Conservation (phyloP, 2,888 invertebrate species). For the Pollenia angustigena region DNA sequence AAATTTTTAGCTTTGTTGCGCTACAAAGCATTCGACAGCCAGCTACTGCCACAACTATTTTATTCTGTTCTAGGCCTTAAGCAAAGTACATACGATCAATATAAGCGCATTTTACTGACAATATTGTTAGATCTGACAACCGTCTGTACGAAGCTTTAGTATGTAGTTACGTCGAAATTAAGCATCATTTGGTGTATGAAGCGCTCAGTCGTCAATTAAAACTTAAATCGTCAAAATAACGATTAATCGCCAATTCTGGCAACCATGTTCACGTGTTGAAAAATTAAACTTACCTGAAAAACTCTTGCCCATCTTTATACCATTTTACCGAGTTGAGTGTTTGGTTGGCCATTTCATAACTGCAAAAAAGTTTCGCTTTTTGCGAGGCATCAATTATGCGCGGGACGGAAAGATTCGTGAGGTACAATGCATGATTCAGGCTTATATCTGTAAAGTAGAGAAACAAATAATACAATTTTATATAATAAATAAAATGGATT, state of each 20-base stretch:
- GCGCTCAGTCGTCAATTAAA: background rate
- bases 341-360: slow-evolving; percentile 84
- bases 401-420: slow-evolving; percentile 83
- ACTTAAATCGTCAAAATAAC: background rate
- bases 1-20: too few species aligned
- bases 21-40: too few species aligned
- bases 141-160: too few species aligned
- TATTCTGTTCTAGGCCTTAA: too few species aligned
- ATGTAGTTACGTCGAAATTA: too few species aligned
- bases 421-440: slow-evolving; percentile 81
- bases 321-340: slow-evolving; percentile 84
- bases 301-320: slow-evolving; percentile 84
- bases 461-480: slow-evolving; percentile 68
- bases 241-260: background rate
- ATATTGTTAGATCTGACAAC: too few species aligned
- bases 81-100: too few species aligned
- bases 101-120: too few species aligned
- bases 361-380: slow-evolving; percentile 83
- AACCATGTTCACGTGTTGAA: background rate
- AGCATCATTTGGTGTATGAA: too few species aligned
- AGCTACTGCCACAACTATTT: too few species aligned
- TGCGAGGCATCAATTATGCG: slow-evolving; percentile 84
- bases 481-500: slow-evolving; percentile 23
- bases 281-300: slow-evolving; percentile 82
- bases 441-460: slow-evolving; percentile 78